Evolutionary conservation across 2,888 invertebrate genomes (phyloP), one percentile per base, ranked within the genome.

Genomic region (Eupithecia insigniata): DNA sequence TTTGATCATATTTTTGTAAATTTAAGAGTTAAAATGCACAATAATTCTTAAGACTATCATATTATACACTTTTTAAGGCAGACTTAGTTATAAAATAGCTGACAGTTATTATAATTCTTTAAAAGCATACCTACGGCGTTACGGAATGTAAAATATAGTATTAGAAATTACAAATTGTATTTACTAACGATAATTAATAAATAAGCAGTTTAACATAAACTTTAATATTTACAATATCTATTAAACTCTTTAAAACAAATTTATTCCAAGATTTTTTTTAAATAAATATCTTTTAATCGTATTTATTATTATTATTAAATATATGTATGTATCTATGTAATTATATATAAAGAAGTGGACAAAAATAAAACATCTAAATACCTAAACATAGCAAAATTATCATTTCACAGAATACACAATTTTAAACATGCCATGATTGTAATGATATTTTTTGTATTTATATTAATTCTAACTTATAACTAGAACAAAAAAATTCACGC

Each of bases 401-500:
- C 69, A 32, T 75, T 71, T 71, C 36, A 75, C 58, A 67, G 72
- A 68, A 72, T 72, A 74, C 60, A 61, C 5, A 7, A 30, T 72
- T 74, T 71, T 69, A 51, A 36, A 58, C 71, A 71, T 71, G 66
- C 71, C 46, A 67, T 55, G 55, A 51, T 69, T 60, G 30, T 66
- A 46, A 70, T 74, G 62, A 72, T 79, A 78, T 74, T 75, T 74
- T 77, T 77, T 76, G 60, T 72, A 74, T 58, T 28, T 62, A 43
- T 66, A 61, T 61, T 60, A 16, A 30, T 32, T 32, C 34, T 62
- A 66, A 69, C 77, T 78, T 80, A 78, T 39, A 39, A 46, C 78
- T 77, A 77, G 43, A 62, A 77, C 73, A 64, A 55, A 70, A 73
- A 69, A 72, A 12, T 58, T 78, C 79, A 80, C 79, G 87, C 84